A percentile compares a stretch with the other conserved stretches of the same genome.
These are phyloP conservation scores for Xylophagus ater DNA, from an alignment of 2,888 invertebrate species.

Conservation along the genomic window DNA sequence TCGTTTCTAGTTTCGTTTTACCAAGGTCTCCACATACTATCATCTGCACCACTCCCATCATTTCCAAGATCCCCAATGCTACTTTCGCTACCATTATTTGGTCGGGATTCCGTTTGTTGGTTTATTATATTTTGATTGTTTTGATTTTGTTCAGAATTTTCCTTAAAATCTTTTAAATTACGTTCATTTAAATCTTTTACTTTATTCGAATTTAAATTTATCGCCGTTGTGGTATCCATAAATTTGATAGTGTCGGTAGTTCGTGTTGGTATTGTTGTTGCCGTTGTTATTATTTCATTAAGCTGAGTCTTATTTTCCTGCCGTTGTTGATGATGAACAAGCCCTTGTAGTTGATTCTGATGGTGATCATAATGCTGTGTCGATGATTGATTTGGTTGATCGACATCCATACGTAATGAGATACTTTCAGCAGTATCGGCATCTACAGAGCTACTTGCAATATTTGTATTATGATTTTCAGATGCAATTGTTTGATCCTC, in stretches of 20 bases:
- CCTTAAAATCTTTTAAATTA: constrained; percentile 12
- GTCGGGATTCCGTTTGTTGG: constrained; percentile 17
- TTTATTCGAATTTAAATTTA: too few relatives aligned
- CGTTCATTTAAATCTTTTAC: background rate
- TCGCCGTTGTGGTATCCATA: too few relatives aligned
- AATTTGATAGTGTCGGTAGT: too few relatives aligned
- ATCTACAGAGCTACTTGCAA: background rate
- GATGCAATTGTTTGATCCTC: background rate
- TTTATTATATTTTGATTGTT: constrained; percentile 25
- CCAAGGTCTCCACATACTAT: constrained; percentile 47
- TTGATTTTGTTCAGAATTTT: constrained; percentile 22
- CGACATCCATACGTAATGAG: background rate
- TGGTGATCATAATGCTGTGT: too few relatives aligned
- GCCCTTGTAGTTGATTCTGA: too few relatives aligned
- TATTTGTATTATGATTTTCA: background rate
- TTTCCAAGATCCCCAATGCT: constrained; percentile 2
- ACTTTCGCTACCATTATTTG: constrained; percentile 8
- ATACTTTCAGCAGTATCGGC: background rate
- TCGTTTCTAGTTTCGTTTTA: too few relatives aligned
- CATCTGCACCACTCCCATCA: constrained; percentile 24
- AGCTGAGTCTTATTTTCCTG: too few relatives aligned
- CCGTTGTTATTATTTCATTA: too few relatives aligned
- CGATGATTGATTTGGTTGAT: background rate
- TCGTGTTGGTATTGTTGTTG: too few relatives aligned
- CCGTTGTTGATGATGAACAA: too few relatives aligned